phyloP scores from a whole-genome alignment of 2,797 vertebrate genomes.

The Danio albolineatus region DNA sequence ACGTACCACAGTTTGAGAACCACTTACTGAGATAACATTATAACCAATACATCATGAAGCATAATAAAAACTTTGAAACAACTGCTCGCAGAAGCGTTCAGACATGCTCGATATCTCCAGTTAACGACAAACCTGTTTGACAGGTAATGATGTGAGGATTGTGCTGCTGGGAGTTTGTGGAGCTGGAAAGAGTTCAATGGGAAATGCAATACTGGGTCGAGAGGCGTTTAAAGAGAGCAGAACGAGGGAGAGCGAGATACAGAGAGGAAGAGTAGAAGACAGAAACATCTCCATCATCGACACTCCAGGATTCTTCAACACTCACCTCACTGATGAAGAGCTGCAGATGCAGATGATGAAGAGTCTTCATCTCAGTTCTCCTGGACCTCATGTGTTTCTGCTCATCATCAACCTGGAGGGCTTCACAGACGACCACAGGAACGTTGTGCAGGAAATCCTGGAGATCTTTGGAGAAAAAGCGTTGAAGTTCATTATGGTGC shows the following conservation, averaged over 20 bases:
- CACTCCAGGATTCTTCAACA: too few relatives aligned
- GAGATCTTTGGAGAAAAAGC: slow-evolving; percentile 35
- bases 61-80: too few relatives aligned
- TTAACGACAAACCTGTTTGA: too few relatives aligned
- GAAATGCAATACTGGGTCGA: slow-evolving; percentile 39
- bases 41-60: too few relatives aligned
- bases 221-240: slow-evolving; percentile 29
- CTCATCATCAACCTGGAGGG: too few relatives aligned
- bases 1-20: too few relatives aligned
- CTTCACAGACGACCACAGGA: not conserved
- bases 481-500: slow-evolving; percentile 4
- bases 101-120: too few relatives aligned
- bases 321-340: too few relatives aligned
- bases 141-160: slow-evolving; percentile 22
- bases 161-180: slow-evolving; percentile 34
- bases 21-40: too few relatives aligned
- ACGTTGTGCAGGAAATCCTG: slow-evolving; percentile 7
- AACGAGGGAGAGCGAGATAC: not conserved
- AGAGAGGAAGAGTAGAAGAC: slow-evolving; percentile 4
- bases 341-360: slow-evolving; percentile 19
- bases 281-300: slow-evolving; percentile 49
- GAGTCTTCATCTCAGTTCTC: not conserved
- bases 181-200: slow-evolving; percentile 38
- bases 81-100: too few relatives aligned
- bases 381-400: not conserved